phyloP scores from a whole-genome alignment of 2,113 vertebrate species.

The Meriones unguiculatus region DNA sequence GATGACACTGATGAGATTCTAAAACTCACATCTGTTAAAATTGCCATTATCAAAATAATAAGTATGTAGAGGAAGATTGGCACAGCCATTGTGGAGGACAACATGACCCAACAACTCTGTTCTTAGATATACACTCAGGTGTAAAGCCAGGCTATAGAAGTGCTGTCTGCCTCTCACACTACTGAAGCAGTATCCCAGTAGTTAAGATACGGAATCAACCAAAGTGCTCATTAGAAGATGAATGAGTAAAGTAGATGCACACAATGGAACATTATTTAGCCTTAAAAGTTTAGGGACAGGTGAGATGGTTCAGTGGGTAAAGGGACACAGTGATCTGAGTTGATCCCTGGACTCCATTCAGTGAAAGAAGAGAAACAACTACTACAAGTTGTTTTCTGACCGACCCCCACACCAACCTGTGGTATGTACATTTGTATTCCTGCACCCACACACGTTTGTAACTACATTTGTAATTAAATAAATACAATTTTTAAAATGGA shows the following conservation, averaged over 20 bases:
- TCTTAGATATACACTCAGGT: neutral
- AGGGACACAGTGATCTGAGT: neutral
- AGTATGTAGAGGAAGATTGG: neutral
- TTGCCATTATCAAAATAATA: neutral
- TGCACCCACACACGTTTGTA: neutral
- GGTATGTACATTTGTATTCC: too few species aligned
- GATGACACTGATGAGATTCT: neutral
- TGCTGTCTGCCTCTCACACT: neutral
- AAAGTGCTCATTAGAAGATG: neutral
- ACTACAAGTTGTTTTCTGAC: neutral
- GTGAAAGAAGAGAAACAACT: neutral
- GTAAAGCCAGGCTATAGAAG: too few species aligned
- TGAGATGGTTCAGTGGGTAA: neutral
- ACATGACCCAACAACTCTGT: too few species aligned
- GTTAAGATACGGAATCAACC: neutral
- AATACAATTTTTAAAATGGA: neutral
- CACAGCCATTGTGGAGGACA: neutral
- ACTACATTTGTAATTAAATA: neutral
- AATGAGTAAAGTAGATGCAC: neutral
- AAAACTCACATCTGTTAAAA: neutral
- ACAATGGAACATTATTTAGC: neutral
- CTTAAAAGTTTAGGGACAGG: too few species aligned
- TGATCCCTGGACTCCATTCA: neutral
- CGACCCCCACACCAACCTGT: neutral
- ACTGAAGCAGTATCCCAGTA: neutral